A percentile compares a stretch with the other conserved stretches of the same genome.
phyloP scores from a whole-genome alignment of 2,888 invertebrate species.

The Branchipolynoe longqiensis region DNA sequence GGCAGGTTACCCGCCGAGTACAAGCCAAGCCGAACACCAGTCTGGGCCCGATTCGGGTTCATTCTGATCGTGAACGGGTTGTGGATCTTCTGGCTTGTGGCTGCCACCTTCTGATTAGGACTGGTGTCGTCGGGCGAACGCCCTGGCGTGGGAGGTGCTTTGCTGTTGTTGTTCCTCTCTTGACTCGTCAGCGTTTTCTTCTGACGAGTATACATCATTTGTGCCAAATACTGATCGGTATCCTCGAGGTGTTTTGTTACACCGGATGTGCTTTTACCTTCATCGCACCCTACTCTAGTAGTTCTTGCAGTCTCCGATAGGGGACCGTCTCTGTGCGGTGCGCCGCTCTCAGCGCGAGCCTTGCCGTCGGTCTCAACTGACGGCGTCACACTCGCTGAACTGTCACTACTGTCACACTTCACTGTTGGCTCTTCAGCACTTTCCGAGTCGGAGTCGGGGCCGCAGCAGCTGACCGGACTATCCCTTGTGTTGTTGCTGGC shows the following conservation, averaged over 20 bases:
- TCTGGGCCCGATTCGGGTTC: constrained; percentile 76
- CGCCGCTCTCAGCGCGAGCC: background rate
- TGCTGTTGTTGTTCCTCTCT: constrained; percentile 14
- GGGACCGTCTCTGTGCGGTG: no score
- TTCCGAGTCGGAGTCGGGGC: constrained; percentile 20
- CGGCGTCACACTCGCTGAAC: background rate
- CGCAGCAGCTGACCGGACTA: background rate
- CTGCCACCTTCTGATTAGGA: background rate
- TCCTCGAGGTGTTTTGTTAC: constrained; percentile 19
- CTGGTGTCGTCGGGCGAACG: background rate
- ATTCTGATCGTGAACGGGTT: constrained; percentile 79
- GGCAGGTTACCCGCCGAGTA: constrained; percentile 74
- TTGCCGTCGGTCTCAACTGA: background rate
- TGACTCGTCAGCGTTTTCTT: constrained; percentile 42
- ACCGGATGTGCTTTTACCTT: background rate
- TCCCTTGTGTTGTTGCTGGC: constrained; percentile 57
- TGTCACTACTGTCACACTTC: constrained; percentile 3
- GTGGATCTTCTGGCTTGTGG: constrained; percentile 69
- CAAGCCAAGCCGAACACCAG: constrained; percentile 79
- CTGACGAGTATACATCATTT: constrained; percentile 60
- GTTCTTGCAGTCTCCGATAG: background rate
- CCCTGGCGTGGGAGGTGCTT: background rate
- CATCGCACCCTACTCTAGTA: no score
- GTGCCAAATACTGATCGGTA: constrained; percentile 60
- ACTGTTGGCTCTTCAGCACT: background rate